phyloP scores from a whole-genome alignment of 2,113 vertebrate species.

The Hippolais icterina region DNA sequence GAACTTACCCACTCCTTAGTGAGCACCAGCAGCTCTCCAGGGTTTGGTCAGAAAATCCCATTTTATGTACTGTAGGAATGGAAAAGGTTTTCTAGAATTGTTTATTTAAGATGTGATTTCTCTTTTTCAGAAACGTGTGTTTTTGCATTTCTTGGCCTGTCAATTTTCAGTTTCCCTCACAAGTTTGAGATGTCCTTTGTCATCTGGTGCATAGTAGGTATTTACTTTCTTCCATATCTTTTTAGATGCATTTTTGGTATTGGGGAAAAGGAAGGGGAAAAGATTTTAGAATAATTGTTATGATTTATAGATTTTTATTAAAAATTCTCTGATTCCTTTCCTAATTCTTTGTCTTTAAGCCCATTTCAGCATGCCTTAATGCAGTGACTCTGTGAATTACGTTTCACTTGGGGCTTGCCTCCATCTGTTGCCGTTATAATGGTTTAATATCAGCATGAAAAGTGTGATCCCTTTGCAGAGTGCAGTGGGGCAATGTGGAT shows the following conservation, averaged over 20 bases:
- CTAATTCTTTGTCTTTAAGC: not conserved
- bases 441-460: not conserved
- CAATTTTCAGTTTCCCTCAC: constrained; percentile 99
- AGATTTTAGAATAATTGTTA: not conserved
- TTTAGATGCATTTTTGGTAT: not conserved
- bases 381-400: not conserved
- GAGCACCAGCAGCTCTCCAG: not conserved
- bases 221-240: constrained; percentile 13
- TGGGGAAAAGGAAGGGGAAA: not conserved
- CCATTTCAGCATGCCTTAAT: not conserved
- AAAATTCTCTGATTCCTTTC: not conserved
- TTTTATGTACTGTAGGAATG: not conserved
- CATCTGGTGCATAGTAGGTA: constrained; percentile 99
- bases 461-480: not conserved
- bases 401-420: not conserved
- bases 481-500: not conserved
- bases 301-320: not conserved
- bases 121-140: constrained; percentile 93
- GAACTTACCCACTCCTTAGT: not conserved
- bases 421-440: not conserved
- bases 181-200: constrained; percentile 99
- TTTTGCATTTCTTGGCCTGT: constrained; percentile 97
- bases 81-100: not conserved
- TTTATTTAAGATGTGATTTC: not conserved
- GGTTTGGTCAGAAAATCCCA: not conserved